Evolutionary conservation across 1,140 invertebrate genomes (phyloP).

Genomic region (Araneus ventricosus): DNA sequence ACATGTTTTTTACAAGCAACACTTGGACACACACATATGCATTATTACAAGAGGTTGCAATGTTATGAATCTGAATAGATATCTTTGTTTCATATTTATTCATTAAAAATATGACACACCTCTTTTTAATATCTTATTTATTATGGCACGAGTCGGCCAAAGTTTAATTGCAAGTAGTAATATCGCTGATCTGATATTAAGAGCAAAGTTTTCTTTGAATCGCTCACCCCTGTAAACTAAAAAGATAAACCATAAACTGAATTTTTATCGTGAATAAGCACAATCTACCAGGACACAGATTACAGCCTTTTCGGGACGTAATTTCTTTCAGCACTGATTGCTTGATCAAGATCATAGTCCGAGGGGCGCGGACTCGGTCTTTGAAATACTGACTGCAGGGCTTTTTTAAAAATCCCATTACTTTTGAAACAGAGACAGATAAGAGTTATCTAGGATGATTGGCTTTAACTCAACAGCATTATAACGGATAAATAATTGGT

Average conservation of each 20-base stretch:
- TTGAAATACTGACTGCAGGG: constrained; percentile 23
- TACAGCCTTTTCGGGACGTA: constrained; percentile 1
- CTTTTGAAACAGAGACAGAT: background rate
- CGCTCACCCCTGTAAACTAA: constrained; percentile 12
- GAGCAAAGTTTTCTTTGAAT: constrained; percentile 38
- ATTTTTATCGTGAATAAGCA: background rate
- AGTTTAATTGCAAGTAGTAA: background rate
- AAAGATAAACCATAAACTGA: constrained; percentile 7
- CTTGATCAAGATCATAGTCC: constrained; percentile 21
- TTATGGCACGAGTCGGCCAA: background rate
- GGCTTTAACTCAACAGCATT: background rate
- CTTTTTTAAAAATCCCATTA: background rate
- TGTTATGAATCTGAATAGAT: no score
- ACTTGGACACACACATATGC: no score
- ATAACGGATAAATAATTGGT: background rate
- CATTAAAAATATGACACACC: background rate
- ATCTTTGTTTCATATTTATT: background rate
- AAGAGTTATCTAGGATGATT: background rate
- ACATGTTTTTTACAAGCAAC: no score
- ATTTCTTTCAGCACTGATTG: background rate
- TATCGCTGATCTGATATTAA: background rate
- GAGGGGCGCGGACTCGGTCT: background rate
- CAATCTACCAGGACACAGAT: background rate
- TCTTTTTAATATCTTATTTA: background rate
- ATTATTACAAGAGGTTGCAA: no score